Base-by-base conservation (phyloP, 1,140 invertebrate species). In the Dryas iulia region DNA sequence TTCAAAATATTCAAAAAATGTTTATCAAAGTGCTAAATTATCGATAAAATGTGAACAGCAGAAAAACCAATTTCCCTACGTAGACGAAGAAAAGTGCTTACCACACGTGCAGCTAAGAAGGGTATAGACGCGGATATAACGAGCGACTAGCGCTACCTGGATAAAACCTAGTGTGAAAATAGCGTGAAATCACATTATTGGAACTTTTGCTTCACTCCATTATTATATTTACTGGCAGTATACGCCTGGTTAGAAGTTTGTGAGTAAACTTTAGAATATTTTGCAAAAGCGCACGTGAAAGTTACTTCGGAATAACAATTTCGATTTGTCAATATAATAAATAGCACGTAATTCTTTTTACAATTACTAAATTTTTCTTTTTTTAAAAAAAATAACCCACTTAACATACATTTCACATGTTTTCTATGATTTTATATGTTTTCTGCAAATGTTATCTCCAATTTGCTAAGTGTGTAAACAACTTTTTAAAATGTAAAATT, bases 151-250 rank as follows among this genome's bases (percentile, higher is more conserved):
- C 39, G n/a, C 56, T 60, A 76, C 73, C 71, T 74, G 70, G 24
- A 63, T 63, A 52, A 53, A 63, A 56, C 53, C 52, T 63, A 56
- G 54, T 54, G 52, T 58, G 67, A 63, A 73, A 65, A 54, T 73
- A 68, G 63, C 60, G 71, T 65, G 66, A 78, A 78, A 81, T 76
- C 71, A 54, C 72, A 74, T 78, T 78, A 81, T 73, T 69, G 71
- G 63, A 74, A 78, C 66, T 73, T 71, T 58, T 62, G 57, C 61
- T 56, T 65, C 52, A 31, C 35, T 66, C 35, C 59, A 39, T 73
- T 62, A 59, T 63, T 63, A 63, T 63, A 63, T 63, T 63, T 56
- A 53, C 61, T 33, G 28, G 11, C 21, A n/a, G 52, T 63, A 63
- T 63, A 54, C 47, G 12, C 14, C 39, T 47, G 18, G 39, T 21